Evolutionary conservation across 2,888 invertebrate genomes (phyloP).

Genomic region (Eupithecia centaureata): DNA sequence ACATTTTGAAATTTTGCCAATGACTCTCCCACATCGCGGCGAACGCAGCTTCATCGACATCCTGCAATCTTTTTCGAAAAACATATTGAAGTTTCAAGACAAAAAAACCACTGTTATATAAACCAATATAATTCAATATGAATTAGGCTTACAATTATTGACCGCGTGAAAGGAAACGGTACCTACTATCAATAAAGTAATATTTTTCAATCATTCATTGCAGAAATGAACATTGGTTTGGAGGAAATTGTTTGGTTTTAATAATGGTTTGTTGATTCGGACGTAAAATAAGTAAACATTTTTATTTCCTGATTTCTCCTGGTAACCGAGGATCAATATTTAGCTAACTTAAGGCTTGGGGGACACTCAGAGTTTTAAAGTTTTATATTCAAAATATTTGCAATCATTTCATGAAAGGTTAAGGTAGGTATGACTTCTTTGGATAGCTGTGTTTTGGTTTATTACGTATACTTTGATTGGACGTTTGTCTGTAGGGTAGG

Average conservation of each 20-base stretch:
- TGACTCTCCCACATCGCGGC: slow-evolving; percentile 43
- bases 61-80: slow-evolving; percentile 24
- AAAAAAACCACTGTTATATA: background rate
- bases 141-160: too few relatives aligned
- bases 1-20: slow-evolving; percentile 60
- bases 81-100: background rate
- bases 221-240: background rate
- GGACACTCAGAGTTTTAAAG: slow-evolving; percentile 40
- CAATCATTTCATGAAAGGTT: too few relatives aligned
- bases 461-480: too few relatives aligned
- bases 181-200: background rate
- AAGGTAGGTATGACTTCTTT: too few relatives aligned
- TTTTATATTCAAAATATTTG: background rate
- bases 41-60: slow-evolving; percentile 34
- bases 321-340: slow-evolving; percentile 59
- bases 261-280: slow-evolving; percentile 18
- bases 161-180: background rate
- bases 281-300: slow-evolving; percentile 2
- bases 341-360: slow-evolving; percentile 37
- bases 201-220: background rate
- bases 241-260: slow-evolving; percentile 10
- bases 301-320: slow-evolving; percentile 57
- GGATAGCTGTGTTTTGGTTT: too few relatives aligned
- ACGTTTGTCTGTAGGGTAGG: too few relatives aligned
- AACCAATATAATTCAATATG: too few relatives aligned